These are phyloP conservation scores for Stegodyphus mimosarum DNA, from an alignment of 1,140 invertebrate genomes.

Conservation along the genomic window DNA sequence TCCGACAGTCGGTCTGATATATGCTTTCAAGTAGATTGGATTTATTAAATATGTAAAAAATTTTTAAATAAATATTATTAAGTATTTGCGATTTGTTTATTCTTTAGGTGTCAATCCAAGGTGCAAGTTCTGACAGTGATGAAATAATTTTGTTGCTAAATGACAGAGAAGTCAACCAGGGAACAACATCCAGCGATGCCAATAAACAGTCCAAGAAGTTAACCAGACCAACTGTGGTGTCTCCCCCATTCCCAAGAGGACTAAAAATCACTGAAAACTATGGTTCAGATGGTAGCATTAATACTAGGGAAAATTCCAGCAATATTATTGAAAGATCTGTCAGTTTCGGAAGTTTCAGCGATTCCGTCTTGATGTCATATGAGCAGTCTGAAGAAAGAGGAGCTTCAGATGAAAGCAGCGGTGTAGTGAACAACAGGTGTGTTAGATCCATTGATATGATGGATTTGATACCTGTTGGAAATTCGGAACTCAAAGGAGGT, in stretches of 20 bases:
- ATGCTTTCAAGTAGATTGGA: no score
- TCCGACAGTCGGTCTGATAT: no score
- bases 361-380: constrained; percentile 53
- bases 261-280: constrained; percentile 54
- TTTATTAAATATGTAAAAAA: no score
- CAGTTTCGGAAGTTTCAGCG: constrained; percentile 56
- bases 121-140: constrained; percentile 51
- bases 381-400: constrained; percentile 49
- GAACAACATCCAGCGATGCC: constrained; percentile 26
- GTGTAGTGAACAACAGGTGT: constrained; percentile 39
- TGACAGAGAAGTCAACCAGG: constrained; percentile 25
- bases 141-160: constrained; percentile 49
- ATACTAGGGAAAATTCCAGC: constrained; percentile 46
- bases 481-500: background rate
- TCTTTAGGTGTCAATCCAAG: constrained; percentile 46
- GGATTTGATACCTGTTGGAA: constrained; percentile 44
- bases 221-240: constrained; percentile 8
- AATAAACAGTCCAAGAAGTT: background rate
- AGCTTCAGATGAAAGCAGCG: constrained; percentile 34
- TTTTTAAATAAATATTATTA: background rate
- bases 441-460: constrained; percentile 57
- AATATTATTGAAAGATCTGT: constrained; percentile 39
- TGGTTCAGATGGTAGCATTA: constrained; percentile 35
- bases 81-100: background rate
- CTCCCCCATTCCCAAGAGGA: constrained; percentile 34